phyloP scores from a whole-genome alignment of 1,140 invertebrate species.

The Mactra quadrangularis region DNA sequence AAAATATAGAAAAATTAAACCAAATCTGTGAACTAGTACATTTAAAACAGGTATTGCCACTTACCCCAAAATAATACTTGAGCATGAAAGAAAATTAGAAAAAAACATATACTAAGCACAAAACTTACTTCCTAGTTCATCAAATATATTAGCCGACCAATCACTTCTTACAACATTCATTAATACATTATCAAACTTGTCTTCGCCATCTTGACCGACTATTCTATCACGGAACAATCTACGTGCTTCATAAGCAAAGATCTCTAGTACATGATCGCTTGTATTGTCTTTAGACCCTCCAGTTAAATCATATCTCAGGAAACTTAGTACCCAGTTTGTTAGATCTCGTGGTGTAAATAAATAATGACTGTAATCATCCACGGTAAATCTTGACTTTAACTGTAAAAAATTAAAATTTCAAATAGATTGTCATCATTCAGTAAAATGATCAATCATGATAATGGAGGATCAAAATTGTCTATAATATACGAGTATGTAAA shows the following conservation, averaged over 20 bases:
- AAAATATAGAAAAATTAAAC: too few relatives aligned
- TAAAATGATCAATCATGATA: too few relatives aligned
- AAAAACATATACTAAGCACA: constrained; percentile 11
- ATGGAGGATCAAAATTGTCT: too few relatives aligned
- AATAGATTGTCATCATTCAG: too few relatives aligned
- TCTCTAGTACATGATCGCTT: constrained; percentile 85
- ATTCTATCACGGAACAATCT: constrained; percentile 92
- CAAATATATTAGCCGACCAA: constrained; percentile 84
- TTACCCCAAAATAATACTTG: too few relatives aligned
- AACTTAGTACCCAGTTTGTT: constrained; percentile 88
- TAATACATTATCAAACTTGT: constrained; percentile 88
- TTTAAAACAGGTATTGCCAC: too few relatives aligned
- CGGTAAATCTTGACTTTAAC: constrained; percentile 86
- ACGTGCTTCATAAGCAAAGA: constrained; percentile 90
- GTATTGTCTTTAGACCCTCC: constrained; percentile 76
- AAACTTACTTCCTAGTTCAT: constrained; percentile 81
- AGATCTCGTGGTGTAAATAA: constrained; percentile 89
- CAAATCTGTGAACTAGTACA: too few relatives aligned
- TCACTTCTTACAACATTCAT: constrained; percentile 84
- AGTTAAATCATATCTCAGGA: constrained; percentile 84
- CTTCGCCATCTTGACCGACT: constrained; percentile 87
- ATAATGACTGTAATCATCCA: constrained; percentile 87
- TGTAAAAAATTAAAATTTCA: constrained; percentile 70
- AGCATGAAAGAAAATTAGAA: background rate
- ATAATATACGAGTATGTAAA: too few relatives aligned